Base-by-base conservation (phyloP, 2,797 vertebrate species). In the Apogon talboti region DNA sequence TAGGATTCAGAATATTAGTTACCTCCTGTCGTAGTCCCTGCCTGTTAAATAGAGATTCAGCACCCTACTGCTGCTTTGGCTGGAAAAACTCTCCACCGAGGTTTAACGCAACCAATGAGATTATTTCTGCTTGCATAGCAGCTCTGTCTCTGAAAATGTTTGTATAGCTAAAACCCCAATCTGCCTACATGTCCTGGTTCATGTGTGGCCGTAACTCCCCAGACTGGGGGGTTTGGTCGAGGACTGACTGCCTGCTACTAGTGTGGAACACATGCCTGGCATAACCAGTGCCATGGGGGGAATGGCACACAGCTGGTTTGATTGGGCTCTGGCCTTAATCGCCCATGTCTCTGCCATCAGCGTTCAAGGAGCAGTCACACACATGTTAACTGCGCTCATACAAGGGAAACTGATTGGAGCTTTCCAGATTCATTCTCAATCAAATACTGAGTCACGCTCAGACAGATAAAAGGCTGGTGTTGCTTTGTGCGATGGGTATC, bases 371-470 rank as follows among this genome's bases (percentile, higher is more conserved):
- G 87, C 79, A 81, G 86, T 64, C 78, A 66, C 85, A 86, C 81
- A 82, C 81, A 75, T 84, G 83, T 86, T 89, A 86, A 78, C 84
- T 70, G 71, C 73, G 81, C 78, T 76, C 74, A 62, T 80, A 90
- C 85, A 90, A 89, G 84, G 74, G 88, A 84, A 88, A 84, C 88
- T 91, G 90, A 92, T 92, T 91, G 89, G 81, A 76, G 73, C 66
- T 68, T 83, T 87, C 63, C 67, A 68, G 67, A 83, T 82, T 84
- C 6, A 82, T 85, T 86, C 62, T 67, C 73, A 78, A 84, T 92
- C 78, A 62, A 43, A 81, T 69, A 74, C 75, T 65, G 74, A 81
- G 73, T 83, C 83, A 37, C 45, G n/a, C 46, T 45, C 47, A 53
- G 68, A 76, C 57, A 88, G 85, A 87, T 79, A 87, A 88, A 83